Evolutionary conservation across 1,140 invertebrate species (phyloP).

Genomic region (Lamellibrachia luymesi): DNA sequence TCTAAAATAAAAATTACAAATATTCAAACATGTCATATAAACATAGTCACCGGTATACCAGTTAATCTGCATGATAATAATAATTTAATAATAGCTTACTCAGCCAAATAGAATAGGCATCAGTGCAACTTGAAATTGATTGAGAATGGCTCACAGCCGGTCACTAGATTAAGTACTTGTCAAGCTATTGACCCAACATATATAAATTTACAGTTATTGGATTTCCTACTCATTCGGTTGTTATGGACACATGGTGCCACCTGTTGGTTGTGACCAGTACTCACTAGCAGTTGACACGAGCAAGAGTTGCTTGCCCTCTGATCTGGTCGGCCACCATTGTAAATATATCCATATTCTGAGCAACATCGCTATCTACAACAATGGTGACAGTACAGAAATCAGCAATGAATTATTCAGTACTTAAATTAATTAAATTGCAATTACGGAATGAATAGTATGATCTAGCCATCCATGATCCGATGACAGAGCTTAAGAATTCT

Average conservation of each 20-base stretch:
- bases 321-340: slow-evolving; percentile 49
- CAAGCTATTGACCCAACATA: neutral
- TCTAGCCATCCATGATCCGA: neutral
- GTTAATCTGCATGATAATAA: neutral
- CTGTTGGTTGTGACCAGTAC: slow-evolving; percentile 4
- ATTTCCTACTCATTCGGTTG: neutral
- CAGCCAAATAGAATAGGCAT: neutral
- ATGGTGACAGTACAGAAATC: slow-evolving; percentile 21
- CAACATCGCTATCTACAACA: slow-evolving; percentile 42
- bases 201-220: neutral
- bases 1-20: slow-evolving; percentile 3
- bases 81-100: neutral
- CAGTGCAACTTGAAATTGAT: neutral
- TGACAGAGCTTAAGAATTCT: no score
- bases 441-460: neutral
- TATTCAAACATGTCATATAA: neutral
- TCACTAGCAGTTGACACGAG: slow-evolving; percentile 53
- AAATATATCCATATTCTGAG: slow-evolving; percentile 40
- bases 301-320: slow-evolving; percentile 49
- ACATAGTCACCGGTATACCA: neutral
- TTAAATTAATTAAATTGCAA: neutral
- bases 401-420: neutral
- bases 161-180: slow-evolving; percentile 8
- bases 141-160: neutral
- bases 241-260: neutral